Base-by-base conservation (phyloP, 2,113 vertebrate species). In the Amblyopsis rosae region DNA sequence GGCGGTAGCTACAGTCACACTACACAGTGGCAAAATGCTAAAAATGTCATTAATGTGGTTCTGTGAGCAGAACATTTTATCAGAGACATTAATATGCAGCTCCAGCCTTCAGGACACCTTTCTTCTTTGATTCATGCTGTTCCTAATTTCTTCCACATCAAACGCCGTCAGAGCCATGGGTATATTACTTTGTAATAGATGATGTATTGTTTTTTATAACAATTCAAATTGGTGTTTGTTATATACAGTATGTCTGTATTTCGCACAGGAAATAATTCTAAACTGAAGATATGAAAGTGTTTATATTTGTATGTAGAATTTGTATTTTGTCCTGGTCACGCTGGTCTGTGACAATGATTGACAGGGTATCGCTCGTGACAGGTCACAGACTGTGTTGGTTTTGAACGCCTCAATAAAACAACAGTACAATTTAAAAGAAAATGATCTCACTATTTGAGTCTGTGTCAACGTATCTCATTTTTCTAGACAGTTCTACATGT, bases 351-450 rank as follows among this genome's bases (percentile, higher is more conserved):
- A 58, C 19, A 10, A 33, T 10, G 56, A 33, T 58, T 58, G 56
- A 58, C 56, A 32, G 56, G 56, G 48, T 19, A 15, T 59, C 51
- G 12, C n/a, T 53, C 68, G 63, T 81, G 66, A 73, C 7, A 8
- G 19, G 48, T 41, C 53, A 19, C 60, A 26, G n/a, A 62, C 62
- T 61, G 51, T 73, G 74, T 77, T 55, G 72, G 62, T 60, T 60
- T 58, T 56, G 55, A 70, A 49, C 15, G n/a, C 47, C 61, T 81
- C 51, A 83, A 83, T 85, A 77, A 83, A 83, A 66, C 16, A 63
- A 71, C 51, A 16, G 13, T 54, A 13, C 13, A n/a, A n/a, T n/a
- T n/a, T n/a, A 16, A 54, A 54, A n/a, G 7, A 54, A 15, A 15
- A 32, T 6, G 3, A 11, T 32, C 51, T 17, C 12, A 12, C 2